Evolutionary conservation across 1,140 invertebrate genomes (phyloP), one percentile per base, ranked within the genome.

Genomic region (Drosophila auraria): DNA sequence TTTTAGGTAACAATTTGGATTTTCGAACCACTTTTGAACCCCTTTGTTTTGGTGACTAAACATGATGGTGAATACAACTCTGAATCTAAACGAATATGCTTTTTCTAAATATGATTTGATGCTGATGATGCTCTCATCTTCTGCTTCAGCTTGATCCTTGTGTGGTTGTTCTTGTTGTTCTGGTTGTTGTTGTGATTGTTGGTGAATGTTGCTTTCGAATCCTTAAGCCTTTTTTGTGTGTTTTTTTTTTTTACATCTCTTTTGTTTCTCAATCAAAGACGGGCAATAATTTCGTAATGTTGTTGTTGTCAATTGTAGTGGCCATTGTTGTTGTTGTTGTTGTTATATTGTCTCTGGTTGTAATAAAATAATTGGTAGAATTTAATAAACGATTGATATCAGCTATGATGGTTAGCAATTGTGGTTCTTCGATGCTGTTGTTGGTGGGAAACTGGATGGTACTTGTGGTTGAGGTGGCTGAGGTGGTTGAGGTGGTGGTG

Each of bases 311-410:
- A 66, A 62, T 83, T 65, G 58, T 68, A n/a, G 70, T 76, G 71
- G 65, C 65, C 63, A 57, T 53, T 66, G 87, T 49, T 68, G 80
- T 51, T 47, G 58, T 71, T 78, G 86, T 60, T 74, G 89, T 69
- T 80, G 80, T 80, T 77, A 83, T 51, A 83, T 92, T 92, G 87
- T 92, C 79, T 92, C 91, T 92, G 79, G 86, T 92, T 82, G 91
- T 92, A 91, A 92, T 92, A 81, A 92, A 91, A 91, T 92, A 92
- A 92, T 92, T 92, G 79, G 91, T 91, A 91, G 83, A 91, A 77
- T 92, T 92, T 91, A 92, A 91, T 92, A 92, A 81, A 86, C 91
- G 91, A 87, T 92, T 92, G 62, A 92, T 90, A 86, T 92, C 87
- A 57, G 77, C 75, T 53, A 92, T 82, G 72, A 92, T 91, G 75